A percentile compares a stretch with the other conserved stretches of the same genome.
phyloP scores from a whole-genome alignment of 2,113 vertebrate genomes.

The Chascanopsetta lugubris region DNA sequence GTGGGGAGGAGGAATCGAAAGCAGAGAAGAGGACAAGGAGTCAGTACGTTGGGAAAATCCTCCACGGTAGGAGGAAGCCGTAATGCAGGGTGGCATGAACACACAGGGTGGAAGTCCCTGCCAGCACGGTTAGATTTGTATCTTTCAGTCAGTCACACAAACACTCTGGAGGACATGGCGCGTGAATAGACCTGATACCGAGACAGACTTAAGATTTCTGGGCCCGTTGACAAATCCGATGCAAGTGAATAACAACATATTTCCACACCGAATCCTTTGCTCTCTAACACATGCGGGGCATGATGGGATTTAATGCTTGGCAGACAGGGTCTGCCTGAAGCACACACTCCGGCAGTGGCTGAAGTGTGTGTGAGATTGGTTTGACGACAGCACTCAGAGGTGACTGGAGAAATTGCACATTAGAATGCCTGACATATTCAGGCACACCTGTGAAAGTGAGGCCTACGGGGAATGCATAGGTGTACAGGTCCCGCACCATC shows the following conservation, averaged over 20 bases:
- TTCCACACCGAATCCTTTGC: constrained; percentile 41
- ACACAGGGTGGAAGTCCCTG: constrained; percentile 22
- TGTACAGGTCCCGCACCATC: not conserved
- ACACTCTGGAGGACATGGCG: constrained; percentile 31
- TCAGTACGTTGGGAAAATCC: constrained; percentile 41
- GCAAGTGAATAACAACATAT: constrained; percentile 45
- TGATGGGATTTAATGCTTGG: constrained; percentile 64
- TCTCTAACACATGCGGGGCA: constrained; percentile 42
- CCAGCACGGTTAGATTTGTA: constrained; percentile 43
- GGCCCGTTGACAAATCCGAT: constrained; percentile 52
- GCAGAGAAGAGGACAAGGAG: constrained; percentile 7
- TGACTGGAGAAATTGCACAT: constrained; percentile 22
- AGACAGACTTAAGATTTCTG: constrained; percentile 35
- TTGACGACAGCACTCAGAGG: constrained; percentile 21
- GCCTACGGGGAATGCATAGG: not conserved
- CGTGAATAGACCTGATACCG: constrained; percentile 27
- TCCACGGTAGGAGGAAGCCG: constrained; percentile 13
- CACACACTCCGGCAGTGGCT: constrained; percentile 10
- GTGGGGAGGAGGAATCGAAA: constrained; percentile 18
- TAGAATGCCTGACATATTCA: constrained; percentile 15
- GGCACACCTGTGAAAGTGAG: constrained; percentile 5
- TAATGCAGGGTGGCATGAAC: constrained; percentile 9
- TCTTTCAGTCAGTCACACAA: constrained; percentile 45
- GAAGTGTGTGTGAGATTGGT: constrained; percentile 24
- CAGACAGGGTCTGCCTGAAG: constrained; percentile 31